A percentile compares a stretch with the other conserved stretches of the same genome.
Conservation (phyloP, 2,888 invertebrate species). For the Caenorhabditis wallacei region DNA sequence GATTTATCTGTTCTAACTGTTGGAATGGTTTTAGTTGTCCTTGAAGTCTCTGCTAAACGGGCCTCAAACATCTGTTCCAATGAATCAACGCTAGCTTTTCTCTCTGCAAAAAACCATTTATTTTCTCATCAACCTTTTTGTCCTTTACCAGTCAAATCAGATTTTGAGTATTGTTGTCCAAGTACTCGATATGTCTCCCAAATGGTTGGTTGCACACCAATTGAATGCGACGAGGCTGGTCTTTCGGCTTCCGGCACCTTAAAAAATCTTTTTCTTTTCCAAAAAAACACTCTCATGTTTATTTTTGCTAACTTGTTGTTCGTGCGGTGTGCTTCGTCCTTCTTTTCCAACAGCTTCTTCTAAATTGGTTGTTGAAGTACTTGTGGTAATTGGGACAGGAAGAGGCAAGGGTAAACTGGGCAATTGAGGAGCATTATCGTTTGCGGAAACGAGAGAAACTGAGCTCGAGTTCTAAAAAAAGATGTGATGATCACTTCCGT, state of each 20-base stretch:
- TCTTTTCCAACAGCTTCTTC: constrained; percentile 45
- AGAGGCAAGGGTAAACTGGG: constrained; percentile 65
- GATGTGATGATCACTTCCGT: constrained; percentile 18
- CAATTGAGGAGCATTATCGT: constrained; percentile 61
- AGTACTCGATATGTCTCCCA: constrained; percentile 81
- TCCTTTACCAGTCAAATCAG: constrained; percentile 46
- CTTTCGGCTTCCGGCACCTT: constrained; percentile 55
- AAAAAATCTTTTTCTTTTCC: constrained; percentile 32
- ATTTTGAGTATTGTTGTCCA: constrained; percentile 76
- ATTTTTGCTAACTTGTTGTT: constrained; percentile 47
- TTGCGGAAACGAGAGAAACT: constrained; percentile 62
- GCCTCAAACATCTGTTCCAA: constrained; percentile 68
- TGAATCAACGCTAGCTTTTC: constrained; percentile 66
- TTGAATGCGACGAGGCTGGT: constrained; percentile 65
- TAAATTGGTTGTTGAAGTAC: constrained; percentile 52
- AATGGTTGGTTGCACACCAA: constrained; percentile 79
- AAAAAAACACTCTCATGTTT: constrained; percentile 36
- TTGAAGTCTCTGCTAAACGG: constrained; percentile 58
- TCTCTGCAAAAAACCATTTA: constrained; percentile 32
- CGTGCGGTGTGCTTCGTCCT: constrained; percentile 26
- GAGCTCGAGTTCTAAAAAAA: constrained; percentile 64
- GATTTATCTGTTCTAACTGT: constrained; percentile 53
- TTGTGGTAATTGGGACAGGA: constrained; percentile 65
- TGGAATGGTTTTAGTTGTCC: constrained; percentile 39
- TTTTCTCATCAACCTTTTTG: neutral